Base-by-base conservation (phyloP, 1,140 invertebrate species). In the Eriosoma lanigerum region DNA sequence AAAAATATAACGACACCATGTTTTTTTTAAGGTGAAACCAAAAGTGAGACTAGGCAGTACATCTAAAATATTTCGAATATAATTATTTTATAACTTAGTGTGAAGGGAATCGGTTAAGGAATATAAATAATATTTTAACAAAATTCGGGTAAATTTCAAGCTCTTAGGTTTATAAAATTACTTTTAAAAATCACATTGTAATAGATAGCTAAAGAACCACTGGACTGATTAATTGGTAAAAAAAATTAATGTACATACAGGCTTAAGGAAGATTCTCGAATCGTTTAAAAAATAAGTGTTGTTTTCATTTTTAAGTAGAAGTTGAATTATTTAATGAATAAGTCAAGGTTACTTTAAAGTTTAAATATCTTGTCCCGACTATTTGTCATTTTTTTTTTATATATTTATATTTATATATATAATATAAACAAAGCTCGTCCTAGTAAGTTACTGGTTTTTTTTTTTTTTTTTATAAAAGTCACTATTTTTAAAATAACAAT, bases 161-260 rank as follows among this genome's bases (percentile, higher is more conserved):
- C 62, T 80, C 75, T 76, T 73, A 70, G 66, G 50, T 81, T 73
- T 73, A 81, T 54, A 64, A 68, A 80, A 64, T 76, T 80, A 82
- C 54, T 80, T 50, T 66, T 68, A 82, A 82, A 82, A 54, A 68
- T 82, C 60, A 68, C 60, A 82, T 80, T 82, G 58, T 72, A 64
- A 80, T 82, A 80, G 73, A 64, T 80, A 68, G 60, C 48, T 68
- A 80, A 50, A 80, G 24, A 66, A 64, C 62, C 76, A 80, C 62
- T 80, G 62, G 76, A 82, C 62, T 62, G 72, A 82, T 62, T 76
- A 81, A 75, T 73, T 83, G 82, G 81, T 82, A 82, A 81, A 83
- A 83, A 82, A 82, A 81, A 82, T 84, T 82, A 84, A 81, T 84
- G 83, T 84, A 84, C 81, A 84, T 84, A 84, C 83, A 84, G 83